Evolutionary conservation across 1,140 invertebrate genomes (phyloP).

Genomic region (Papilio xuthus): DNA sequence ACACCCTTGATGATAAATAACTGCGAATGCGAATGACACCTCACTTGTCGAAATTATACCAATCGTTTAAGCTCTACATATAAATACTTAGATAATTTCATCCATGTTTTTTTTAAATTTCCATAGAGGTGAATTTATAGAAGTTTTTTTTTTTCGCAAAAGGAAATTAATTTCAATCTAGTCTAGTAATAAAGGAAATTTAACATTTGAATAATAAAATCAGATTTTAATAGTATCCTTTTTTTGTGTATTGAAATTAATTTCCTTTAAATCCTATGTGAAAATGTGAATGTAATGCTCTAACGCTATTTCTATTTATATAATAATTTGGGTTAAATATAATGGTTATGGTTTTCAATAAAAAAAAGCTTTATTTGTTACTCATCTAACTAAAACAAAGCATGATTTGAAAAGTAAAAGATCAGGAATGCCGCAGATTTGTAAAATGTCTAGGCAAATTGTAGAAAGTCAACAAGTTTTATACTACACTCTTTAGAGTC

Average conservation of each 20-base stretch:
- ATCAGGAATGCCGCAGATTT: neutral
- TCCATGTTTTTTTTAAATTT: too few relatives aligned
- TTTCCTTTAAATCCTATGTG: neutral
- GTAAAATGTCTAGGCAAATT: too few relatives aligned
- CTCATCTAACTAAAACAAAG: neutral
- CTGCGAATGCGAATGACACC: too few relatives aligned
- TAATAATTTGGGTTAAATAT: neutral
- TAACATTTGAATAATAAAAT: too few relatives aligned
- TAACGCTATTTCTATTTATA: neutral
- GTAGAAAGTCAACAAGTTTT: too few relatives aligned
- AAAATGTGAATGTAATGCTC: neutral
- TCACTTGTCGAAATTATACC: too few relatives aligned
- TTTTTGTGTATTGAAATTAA: neutral
- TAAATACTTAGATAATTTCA: conserved; percentile 3
- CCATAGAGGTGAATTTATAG: too few relatives aligned
- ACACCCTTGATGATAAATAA: too few relatives aligned
- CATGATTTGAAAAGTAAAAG: neutral
- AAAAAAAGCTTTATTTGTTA: conserved; percentile 6
- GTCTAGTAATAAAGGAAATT: too few relatives aligned
- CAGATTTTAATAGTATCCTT: neutral
- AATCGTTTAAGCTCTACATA: too few relatives aligned
- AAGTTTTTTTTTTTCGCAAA: neutral
- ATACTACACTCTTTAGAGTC: too few relatives aligned
- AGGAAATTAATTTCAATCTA: conserved; percentile 2
- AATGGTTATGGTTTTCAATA: neutral